Base-by-base conservation (phyloP, 2,888 invertebrate genomes). In the Minunthozetes semirufus region DNA sequence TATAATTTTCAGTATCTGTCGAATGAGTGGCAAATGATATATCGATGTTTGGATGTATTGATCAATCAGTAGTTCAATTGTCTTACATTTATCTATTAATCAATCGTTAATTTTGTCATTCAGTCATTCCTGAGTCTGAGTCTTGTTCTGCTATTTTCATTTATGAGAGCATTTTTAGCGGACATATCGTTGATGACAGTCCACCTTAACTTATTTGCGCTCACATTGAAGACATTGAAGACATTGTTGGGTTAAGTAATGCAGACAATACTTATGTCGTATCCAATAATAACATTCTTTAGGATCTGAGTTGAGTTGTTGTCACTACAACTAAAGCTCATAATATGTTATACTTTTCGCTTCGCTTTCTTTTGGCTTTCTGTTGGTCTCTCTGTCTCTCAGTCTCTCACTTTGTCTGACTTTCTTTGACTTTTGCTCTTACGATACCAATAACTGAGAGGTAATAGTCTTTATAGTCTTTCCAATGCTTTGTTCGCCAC, bases 281-380 rank as follows among this genome's bases (percentile, higher is more conserved):
- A 63, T 63, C 63, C 33, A 63, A 63, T 63, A 63, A 63, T 63
- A 63, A 63, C 63, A 63, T 63, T 63, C 63, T 27, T 63, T 63
- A 9, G 13, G 50, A 50, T 50, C 15, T 15, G 27, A 61, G 22
- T n/a, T 38, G 38, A 63, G 33, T 63, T 29, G 33, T 63, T 63
- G 63, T 63, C 63, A 63, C 33, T 38, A 38, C 27, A 63, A 38
- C n/a, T 63, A 63, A 63, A 63, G 63, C 63, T 63, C 27, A 63
- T 63, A 29, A 63, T 63, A 63, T 63, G 63, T 38, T 63, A 38
- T 27, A 29, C 29, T 63, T 63, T 27, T 61, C 5, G 33, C 33
- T 25, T 59, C 22, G 59, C 59, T 25, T n/a, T 53, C 53, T 53
- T n/a, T 53, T 17, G 17, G 11, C 53, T n/a, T 33, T 5, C 42